Evolutionary conservation across 2,797 vertebrate genomes (phyloP), one percentile per base, ranked within the genome.

Genomic region (Alosa sapidissima): DNA sequence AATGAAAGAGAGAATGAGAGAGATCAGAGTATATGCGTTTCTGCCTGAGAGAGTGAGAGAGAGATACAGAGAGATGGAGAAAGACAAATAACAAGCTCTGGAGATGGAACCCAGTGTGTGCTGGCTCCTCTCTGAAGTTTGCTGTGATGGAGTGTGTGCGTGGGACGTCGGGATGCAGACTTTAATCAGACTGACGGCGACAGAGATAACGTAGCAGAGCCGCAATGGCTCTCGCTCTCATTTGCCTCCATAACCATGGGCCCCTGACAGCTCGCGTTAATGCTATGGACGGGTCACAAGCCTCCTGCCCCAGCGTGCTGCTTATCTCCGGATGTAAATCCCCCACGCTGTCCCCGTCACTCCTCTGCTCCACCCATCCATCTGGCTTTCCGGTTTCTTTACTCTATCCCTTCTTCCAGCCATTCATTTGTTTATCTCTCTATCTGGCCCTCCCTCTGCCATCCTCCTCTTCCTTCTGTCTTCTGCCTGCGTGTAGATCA

Each of bases 191-290:
- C 72, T 21, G 41, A 14, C 14, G 68, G 68, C 36, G 41, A 47
- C 72, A 78, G 68, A 75, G 72, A 78, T 78, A 78, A 28, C 24
- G 60, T 8, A 65, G 60, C 60, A 24, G 60, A 28, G 28, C 28
- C 28, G 24, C 41, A 8, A 75, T 45, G 33, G 24, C 60, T 65
- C n/a, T 21, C 5, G 8, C 72, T 16, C 41, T 47, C 16, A 21
- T 45, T 5, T 1, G 16, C 72, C 68, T 36, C 33, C 41, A 21
- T 21, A 19, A 21, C 41, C 14, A 19, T 16, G 13, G 13, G 36
- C 16, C 36, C 41, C 14, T 47, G 72, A 1, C n/a, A 65, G 60
- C 10, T 8, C n/a, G 36, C 41, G 16, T 8, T 78, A 41, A 41
- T 6, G 41, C 41, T 47, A 5, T 21, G 72, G 41, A 78, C 19